Evolutionary conservation across 2,113 vertebrate species (phyloP), one percentile per base, ranked within the genome.

Genomic region (Macroglossus sobrinus): DNA sequence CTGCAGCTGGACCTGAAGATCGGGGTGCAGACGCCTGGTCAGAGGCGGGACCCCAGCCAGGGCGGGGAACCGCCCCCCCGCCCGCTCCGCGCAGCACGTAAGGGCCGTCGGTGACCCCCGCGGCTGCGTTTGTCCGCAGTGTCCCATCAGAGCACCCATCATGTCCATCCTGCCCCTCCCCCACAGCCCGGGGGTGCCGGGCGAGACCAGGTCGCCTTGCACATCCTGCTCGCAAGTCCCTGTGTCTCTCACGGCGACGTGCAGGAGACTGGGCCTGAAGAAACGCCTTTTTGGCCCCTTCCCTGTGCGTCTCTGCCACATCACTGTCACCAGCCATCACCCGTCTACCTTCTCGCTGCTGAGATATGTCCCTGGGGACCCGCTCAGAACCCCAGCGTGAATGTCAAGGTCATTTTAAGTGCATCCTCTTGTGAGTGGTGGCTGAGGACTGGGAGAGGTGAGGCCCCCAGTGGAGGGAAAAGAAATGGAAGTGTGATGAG

Each of bases 41-140:
- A 91, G 53, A 5, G 30, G 7, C 45, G 38, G 24, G 21, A 18
- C 12, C 24, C 30, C 28, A n/a, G 2, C 4, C 4, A 0, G 0
- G 19, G 18, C 26, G 1, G 59, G n/a, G 11, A 35, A n/a, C n/a
- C n/a, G n/a, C n/a, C n/a, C 43, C 30, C 7, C 43, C 33, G 35
- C n/a, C 57, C 30, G 7, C 43, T 21, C 14, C n/a, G 11, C 15
- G 26, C 2, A 5, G 13, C 53, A 55, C 53, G 53, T 16, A 43
- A 43, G 43, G 45, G 7, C 45, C 45, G 45, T 7, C 5, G 12
- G 21, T 14, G 75, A 6, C 24, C 22, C n/a, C 33, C 0, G 13
- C 1, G 16, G 3, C 33, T 33, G 11, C 10, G n/a, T 35, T 24
- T 2, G n/a, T 26, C 7, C 4, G 12, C 75, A 78, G 5, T 0